A percentile compares a stretch with the other conserved stretches of the same genome.
These are phyloP conservation scores for Scatophagus argus DNA, from an alignment of 2,113 vertebrate species.

Conservation along the genomic window DNA sequence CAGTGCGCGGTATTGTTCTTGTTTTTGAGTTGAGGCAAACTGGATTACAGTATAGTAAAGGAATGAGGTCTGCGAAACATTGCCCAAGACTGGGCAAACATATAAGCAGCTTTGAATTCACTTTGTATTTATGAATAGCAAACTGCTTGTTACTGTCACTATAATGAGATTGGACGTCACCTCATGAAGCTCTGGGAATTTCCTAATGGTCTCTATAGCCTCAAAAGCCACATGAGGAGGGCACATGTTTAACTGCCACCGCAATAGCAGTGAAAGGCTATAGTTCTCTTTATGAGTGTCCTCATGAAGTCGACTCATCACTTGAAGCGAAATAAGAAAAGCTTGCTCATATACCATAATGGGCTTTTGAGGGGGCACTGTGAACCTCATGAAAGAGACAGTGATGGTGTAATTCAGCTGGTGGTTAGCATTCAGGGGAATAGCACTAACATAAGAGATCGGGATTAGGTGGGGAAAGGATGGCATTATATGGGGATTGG, in stretches of 20 bases:
- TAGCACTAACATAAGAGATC: slow-evolving; percentile 16
- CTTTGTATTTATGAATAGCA: slow-evolving; percentile 38
- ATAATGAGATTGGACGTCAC: slow-evolving; percentile 63
- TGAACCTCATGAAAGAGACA: slow-evolving; percentile 62
- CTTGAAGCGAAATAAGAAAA: slow-evolving; percentile 60
- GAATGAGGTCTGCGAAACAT: slow-evolving; percentile 38
- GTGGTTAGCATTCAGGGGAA: slow-evolving; percentile 46
- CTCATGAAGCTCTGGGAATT: slow-evolving; percentile 59
- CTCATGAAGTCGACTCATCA: slow-evolving; percentile 68
- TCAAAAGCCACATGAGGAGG: slow-evolving; percentile 66
- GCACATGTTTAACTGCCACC: slow-evolving; percentile 61
- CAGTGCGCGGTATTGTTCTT: slow-evolving; percentile 28
- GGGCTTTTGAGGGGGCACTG: slow-evolving; percentile 25
- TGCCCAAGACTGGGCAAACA: slow-evolving; percentile 2
- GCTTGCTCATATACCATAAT: slow-evolving; percentile 56
- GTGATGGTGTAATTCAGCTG: slow-evolving; percentile 60
- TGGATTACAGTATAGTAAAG: slow-evolving; percentile 22
- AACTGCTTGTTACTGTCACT: slow-evolving; percentile 55
- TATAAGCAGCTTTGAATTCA: slow-evolving; percentile 28
- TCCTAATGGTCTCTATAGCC: slow-evolving; percentile 58
- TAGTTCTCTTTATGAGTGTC: slow-evolving; percentile 58
- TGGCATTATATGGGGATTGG: neutral
- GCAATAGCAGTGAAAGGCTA: slow-evolving; percentile 70
- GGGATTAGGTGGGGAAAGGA: slow-evolving; percentile 23
- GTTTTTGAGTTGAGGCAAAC: slow-evolving; percentile 15